Evolutionary conservation across 2,888 invertebrate genomes (phyloP).

Genomic region (Pimpla rufipes): DNA sequence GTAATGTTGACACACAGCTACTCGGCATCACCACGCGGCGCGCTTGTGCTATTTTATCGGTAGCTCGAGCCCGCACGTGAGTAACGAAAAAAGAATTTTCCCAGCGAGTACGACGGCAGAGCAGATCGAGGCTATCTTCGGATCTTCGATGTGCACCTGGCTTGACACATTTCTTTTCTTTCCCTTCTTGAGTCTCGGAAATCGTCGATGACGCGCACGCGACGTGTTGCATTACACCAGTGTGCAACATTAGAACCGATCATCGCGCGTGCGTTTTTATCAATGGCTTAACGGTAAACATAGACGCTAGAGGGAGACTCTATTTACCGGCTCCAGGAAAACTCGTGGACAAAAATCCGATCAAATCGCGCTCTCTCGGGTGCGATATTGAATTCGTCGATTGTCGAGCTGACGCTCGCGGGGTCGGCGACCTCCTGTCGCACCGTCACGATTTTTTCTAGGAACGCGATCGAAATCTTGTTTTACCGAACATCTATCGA

Average conservation of each 20-base stretch:
- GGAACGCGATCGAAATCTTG: constrained; percentile 53
- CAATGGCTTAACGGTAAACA: constrained; percentile 66
- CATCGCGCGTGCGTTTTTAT: constrained; percentile 47
- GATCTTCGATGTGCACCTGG: constrained; percentile 47
- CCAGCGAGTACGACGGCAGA: constrained; percentile 53
- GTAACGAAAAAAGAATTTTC: constrained; percentile 42
- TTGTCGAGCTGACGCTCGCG: constrained; percentile 40
- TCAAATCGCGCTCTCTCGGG: constrained; percentile 42
- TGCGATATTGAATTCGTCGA: constrained; percentile 55
- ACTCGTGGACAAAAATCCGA: constrained; percentile 44
- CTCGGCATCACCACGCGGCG: not conserved
- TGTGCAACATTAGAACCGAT: constrained; percentile 63
- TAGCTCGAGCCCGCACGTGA: not conserved
- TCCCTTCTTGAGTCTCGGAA: constrained; percentile 42
- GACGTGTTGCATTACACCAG: constrained; percentile 68
- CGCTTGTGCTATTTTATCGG: constrained; percentile 29
- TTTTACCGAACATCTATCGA: constrained; percentile 55
- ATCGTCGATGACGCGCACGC: constrained; percentile 49
- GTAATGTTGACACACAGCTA: not conserved
- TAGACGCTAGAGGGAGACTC: constrained; percentile 34
- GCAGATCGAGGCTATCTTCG: constrained; percentile 29
- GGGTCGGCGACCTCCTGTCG: constrained; percentile 48
- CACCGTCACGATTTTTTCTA: constrained; percentile 55
- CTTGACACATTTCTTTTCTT: constrained; percentile 24
- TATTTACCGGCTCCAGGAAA: constrained; percentile 45